phyloP scores from a whole-genome alignment of 2,888 invertebrate genomes.

The Thysanoteuthis rhombus region DNA sequence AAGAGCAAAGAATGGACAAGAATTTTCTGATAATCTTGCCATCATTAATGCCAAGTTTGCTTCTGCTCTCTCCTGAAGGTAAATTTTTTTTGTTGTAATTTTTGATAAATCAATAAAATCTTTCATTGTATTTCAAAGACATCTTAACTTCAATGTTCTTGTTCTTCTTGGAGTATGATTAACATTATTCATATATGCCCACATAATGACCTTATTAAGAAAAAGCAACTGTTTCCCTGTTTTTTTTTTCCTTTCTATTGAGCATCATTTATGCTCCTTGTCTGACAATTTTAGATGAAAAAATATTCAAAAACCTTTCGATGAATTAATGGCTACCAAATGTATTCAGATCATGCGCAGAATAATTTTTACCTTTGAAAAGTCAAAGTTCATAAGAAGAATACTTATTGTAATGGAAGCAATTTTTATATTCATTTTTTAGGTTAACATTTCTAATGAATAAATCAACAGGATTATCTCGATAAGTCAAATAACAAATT shows the following conservation, averaged over 20 bases:
- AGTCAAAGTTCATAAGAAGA: background rate
- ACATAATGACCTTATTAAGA: too few relatives aligned
- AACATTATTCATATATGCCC: too few relatives aligned
- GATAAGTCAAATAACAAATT: too few relatives aligned
- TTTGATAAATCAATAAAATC: too few relatives aligned
- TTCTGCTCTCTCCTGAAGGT: too few relatives aligned
- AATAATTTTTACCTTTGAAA: background rate
- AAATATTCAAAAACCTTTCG: background rate
- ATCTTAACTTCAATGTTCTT: too few relatives aligned
- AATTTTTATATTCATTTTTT: background rate
- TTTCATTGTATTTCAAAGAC: too few relatives aligned
- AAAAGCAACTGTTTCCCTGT: background rate
- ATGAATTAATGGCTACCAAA: background rate
- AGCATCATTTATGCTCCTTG: background rate
- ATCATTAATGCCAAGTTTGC: too few relatives aligned
- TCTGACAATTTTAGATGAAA: background rate
- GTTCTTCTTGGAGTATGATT: too few relatives aligned
- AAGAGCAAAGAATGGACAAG: too few relatives aligned
- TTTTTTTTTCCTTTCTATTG: background rate
- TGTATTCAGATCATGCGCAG: background rate
- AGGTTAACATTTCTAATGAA: background rate
- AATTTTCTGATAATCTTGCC: too few relatives aligned
- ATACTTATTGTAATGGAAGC: background rate
- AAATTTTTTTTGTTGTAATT: too few relatives aligned
- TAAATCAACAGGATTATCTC: background rate